Evolutionary conservation across 2,888 invertebrate species (phyloP), one percentile per base, ranked within the genome.

Genomic region (Eurois occulta): DNA sequence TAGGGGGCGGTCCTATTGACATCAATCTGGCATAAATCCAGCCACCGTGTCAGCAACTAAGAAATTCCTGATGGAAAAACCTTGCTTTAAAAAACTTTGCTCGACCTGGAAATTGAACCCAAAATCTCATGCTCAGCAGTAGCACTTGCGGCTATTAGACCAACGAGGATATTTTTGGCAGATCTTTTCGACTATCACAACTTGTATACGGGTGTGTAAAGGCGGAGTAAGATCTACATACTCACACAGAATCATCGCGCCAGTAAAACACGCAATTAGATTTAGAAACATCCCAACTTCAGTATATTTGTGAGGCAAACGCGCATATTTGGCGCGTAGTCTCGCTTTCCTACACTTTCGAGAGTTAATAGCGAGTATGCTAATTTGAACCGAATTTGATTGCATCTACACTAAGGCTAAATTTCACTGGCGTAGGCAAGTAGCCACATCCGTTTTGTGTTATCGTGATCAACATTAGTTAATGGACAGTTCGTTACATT

Each of bases 281-380:
- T 78, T 77, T 21, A 85, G 77, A 78, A 75, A 65, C 55, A 76
- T 46, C 69, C 75, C 55, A 75, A 75, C 78, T 81, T 78, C 75
- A 77, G 66, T 65, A 74, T 48, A 82, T 78, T 73, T 55, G 67
- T 77, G 77, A 77, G 41, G 52, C 65, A 75, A 72, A 80, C 81
- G 78, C 55, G 74, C 78, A 79, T 84, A 82, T 71, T 73, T 69
- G 58, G 64, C 62, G 80, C 83, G 77, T 58, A 80, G 88, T 90
- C 87, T 91, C 91, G 91, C 93, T 93, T 93, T 93, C 91, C 85
- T 90, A 88, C 86, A 89, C 83, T 86, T 90, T 87, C 83, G 90
- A 91, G 90, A 93, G 92, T 87, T 83, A 80, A 78, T 85, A 78
- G 85, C 76, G 84, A 86, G 90, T 92, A 93, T 93, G 93, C 81